Conservation (phyloP, 2,797 vertebrate genomes). For the Poeciliopsis gracilis region DNA sequence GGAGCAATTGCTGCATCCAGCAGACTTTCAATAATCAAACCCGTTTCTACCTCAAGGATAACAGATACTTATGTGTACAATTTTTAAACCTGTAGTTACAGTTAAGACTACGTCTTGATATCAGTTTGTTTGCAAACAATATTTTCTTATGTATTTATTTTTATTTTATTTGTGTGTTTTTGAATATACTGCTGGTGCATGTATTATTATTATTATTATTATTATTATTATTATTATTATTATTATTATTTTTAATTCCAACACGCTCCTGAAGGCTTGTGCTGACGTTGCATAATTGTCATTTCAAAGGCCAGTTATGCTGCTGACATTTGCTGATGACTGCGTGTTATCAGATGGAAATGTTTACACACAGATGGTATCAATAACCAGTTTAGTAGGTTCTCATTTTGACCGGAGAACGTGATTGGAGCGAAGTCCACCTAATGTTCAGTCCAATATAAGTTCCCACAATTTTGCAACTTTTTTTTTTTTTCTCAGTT, state of each 20-base stretch:
- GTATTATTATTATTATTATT: too few species aligned
- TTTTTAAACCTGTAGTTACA: background rate
- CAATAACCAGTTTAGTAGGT: background rate
- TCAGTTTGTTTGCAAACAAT: background rate
- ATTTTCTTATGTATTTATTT: too few species aligned
- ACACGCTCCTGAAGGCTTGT: constrained; percentile 11
- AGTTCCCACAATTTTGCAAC: background rate
- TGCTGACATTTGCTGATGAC: background rate
- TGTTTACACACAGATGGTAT: background rate
- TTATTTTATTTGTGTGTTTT: too few species aligned
- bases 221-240: too few species aligned
- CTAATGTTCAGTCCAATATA: background rate
- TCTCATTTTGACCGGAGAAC: background rate
- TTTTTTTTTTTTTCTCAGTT: background rate
- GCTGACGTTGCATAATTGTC: constrained; percentile 4
- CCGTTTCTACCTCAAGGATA: background rate
- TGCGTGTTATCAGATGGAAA: background rate
- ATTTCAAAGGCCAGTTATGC: constrained; percentile 4
- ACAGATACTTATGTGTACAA: background rate
- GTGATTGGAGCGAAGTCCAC: background rate
- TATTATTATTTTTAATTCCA: background rate
- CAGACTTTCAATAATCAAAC: background rate
- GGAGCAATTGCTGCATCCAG: background rate
- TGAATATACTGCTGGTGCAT: too few species aligned
- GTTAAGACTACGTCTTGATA: background rate